Evolutionary conservation across 92 coral and sea anemone genomes (phyloP), one percentile per base, ranked within the genome.

Genomic region (Anthopleura xanthogrammica): DNA sequence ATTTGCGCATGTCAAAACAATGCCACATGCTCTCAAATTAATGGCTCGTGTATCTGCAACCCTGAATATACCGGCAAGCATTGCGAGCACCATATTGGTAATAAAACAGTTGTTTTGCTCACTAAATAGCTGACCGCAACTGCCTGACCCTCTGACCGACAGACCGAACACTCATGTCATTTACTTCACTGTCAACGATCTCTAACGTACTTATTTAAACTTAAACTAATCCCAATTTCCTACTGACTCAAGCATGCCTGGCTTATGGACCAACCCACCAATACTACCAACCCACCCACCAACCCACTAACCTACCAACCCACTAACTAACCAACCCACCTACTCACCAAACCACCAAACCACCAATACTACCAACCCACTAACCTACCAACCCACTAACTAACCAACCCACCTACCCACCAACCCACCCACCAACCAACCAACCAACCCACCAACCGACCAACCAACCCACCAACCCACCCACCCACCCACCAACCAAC

Each of bases 31-130:
- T 88, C 89, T 7, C 88, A 90, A 4, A 77, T 92, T 64, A 91
- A 90, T 84, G 98, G 98, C 4, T 86, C 83, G 41, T 95, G 98
- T 81, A 89, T 86, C 83, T 95, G 98, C 76, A 84, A 91, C 13
- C 58, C 91, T n/a, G 98, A 97, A 29, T 95, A 80, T 82, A 93
- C 97, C 19, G 98, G 98, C 60, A 87, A 24, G 56, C 87, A 83
- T 66, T 95, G 98, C 85, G 95, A 91, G 76, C 62, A 85, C 66
- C 93, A 81, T 62, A 7, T 62, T 20, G 70, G 70, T 62, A 62
- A 62, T 4, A 12, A 62, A 9, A 29, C 36, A 1, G 36, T 29
- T 29, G 36, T 29, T 16, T 16, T 14, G 64, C 4, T 58, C 3
- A 5, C 17, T 14, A 1, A 4, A 58, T 58, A 19, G 22, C 64